Base-by-base conservation (phyloP, 2,113 vertebrate genomes). In the Hipposideros armiger region DNA sequence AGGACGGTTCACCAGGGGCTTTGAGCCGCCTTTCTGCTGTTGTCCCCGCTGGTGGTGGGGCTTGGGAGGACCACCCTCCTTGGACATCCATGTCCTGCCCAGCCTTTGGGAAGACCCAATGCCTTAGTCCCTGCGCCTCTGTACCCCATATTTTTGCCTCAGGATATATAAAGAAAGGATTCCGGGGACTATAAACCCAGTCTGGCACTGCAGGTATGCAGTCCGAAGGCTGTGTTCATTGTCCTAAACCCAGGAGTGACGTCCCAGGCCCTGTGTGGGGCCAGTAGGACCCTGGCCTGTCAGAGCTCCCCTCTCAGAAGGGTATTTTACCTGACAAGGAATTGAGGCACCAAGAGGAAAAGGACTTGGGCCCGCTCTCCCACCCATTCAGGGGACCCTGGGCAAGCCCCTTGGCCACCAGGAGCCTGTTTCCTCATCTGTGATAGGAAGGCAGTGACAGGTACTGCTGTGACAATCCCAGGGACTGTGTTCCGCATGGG, bases 401-500 rank as follows among this genome's bases (percentile, higher is more conserved):
- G 45, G 11, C 4, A 7, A 20, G 47, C 50, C 81, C 45, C 84
- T 58, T 24, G 17, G 16, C 69, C 84, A 73, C 58, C 42, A 52
- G 87, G 28, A 36, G 19, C 15, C 58, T 4, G 15, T 30, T 9
- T 47, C 62, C 42, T 84, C 45, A 26, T 50, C 73, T 42, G 54
- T 11, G 58, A 64, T 36, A 40, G 67, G 60, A 62, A 8, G 83
- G 62, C 52, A 85, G 32, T 11, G 5, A 11, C 80, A 87, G 66
- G 13, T 40, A 11, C 0, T 7, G 52, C n/a, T 28, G 40, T 19
- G n/a, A 17, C 15, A 20, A 26, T 19, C 30, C n/a, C 45, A n/a
- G 0, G 0, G 36, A 28, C 4, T 0, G 32, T 5, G 40, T 10
- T 40, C 56, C 50, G 30, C 67, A 4, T 1, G 1, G 13, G 67